Evolutionary conservation across 1,140 invertebrate genomes (phyloP).

Genomic region (Phymorhynchus buccinoides): DNA sequence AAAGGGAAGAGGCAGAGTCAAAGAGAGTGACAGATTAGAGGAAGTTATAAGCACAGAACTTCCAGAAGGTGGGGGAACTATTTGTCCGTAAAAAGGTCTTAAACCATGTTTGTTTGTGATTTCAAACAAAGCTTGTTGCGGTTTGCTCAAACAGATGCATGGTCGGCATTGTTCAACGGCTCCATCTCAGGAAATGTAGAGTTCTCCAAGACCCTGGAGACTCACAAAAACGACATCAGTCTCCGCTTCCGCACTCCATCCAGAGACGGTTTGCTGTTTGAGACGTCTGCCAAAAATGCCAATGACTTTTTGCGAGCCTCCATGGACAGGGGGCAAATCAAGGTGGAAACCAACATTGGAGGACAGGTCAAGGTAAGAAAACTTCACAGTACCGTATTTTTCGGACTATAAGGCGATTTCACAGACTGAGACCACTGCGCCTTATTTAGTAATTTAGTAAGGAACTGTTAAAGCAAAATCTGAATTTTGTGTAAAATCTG

Average conservation of each 20-base stretch:
- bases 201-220: slow-evolving; percentile 39
- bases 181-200: slow-evolving; percentile 35
- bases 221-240: slow-evolving; percentile 66
- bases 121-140: no score
- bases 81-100: no score
- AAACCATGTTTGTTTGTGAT: no score
- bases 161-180: slow-evolving; percentile 61
- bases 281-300: slow-evolving; percentile 50
- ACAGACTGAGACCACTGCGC: no score
- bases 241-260: slow-evolving; percentile 63
- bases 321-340: slow-evolving; percentile 58
- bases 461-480: no score
- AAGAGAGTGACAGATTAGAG: no score
- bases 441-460: no score
- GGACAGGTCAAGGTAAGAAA: slow-evolving; percentile 55
- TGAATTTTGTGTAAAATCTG: no score
- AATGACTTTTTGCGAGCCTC: slow-evolving; percentile 55
- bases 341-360: slow-evolving; percentile 60
- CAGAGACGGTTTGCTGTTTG: slow-evolving; percentile 60
- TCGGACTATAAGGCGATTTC: no score
- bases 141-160: slow-evolving; percentile 53
- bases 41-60: no score
- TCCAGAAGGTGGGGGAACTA: no score
- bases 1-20: no score
- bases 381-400: neutral